Percentiles rank a stretch among this genome's conserved stretches.
phyloP scores from a whole-genome alignment of 2,888 invertebrate genomes.

The Himalopsyche tibetana region DNA sequence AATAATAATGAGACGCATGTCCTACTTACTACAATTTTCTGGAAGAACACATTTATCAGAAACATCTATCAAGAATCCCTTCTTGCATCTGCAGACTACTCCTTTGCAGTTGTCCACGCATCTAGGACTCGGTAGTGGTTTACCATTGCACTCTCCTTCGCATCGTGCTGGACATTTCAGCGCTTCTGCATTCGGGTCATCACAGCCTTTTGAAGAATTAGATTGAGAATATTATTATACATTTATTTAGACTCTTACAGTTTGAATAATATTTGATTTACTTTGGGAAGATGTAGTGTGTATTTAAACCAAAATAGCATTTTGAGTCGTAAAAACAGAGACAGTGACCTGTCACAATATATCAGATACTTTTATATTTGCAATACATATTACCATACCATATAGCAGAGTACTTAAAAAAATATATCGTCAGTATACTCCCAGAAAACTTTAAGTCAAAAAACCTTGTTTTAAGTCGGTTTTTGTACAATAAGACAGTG shows the following conservation, averaged over 20 bases:
- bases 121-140: not conserved
- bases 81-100: not conserved
- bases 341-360: no score
- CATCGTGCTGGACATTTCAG: not conserved
- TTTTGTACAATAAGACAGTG: no score
- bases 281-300: no score
- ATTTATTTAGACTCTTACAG: not conserved
- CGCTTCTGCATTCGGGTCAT: not conserved
- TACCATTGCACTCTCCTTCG: not conserved
- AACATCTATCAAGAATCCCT: not conserved
- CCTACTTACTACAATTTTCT: not conserved
- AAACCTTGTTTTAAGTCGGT: no score
- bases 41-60: not conserved
- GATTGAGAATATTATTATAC: not conserved
- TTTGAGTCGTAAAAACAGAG: no score
- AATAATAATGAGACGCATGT: not conserved
- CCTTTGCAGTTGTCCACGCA: constrained; percentile 22
- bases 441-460: no score
- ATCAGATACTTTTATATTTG: no score
- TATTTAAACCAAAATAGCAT: no score
- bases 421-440: no score
- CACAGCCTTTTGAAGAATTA: not conserved
- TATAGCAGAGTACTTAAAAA: no score
- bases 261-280: no score
- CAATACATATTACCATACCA: no score